Conservation (phyloP, 2,113 vertebrate species). For the Orientallactaga bullata region DNA sequence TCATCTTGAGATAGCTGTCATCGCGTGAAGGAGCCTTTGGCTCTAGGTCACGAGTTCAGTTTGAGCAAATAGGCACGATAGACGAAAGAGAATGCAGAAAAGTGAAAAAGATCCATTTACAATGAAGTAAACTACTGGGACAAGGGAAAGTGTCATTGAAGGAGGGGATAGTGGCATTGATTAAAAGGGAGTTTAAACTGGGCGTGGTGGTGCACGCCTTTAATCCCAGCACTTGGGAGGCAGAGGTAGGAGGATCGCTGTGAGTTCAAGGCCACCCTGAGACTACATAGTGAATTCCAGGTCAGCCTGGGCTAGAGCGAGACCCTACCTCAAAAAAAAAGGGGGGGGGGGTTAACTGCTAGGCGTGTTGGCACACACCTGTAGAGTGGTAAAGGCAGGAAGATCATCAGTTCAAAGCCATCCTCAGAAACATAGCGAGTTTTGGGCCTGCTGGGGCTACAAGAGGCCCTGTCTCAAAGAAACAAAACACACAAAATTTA, state of each 20-base stretch:
- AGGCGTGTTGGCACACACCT: not conserved
- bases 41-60: not conserved
- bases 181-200: conserved; percentile 9
- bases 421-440: not conserved
- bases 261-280: no score
- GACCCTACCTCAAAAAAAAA: no score
- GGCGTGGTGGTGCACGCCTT: no score
- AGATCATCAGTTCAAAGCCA: not conserved
- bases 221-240: no score
- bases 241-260: no score
- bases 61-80: conserved; percentile 18
- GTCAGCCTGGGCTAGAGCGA: no score
- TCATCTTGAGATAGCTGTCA: not conserved
- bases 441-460: not conserved
- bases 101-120: not conserved
- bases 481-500: not conserved
- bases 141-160: not conserved
- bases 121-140: not conserved
- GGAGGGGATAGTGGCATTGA: not conserved
- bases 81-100: not conserved
- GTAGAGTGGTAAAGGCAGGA: not conserved
- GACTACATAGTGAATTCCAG: no score
- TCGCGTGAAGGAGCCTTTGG: conserved; percentile 13
- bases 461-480: not conserved
- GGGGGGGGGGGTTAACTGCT: no score